Percentiles rank a stretch among this genome's conserved stretches.
These are phyloP conservation scores for Lepidothrix coronata DNA, from an alignment of 2,113 vertebrate genomes.

Conservation along the genomic window DNA sequence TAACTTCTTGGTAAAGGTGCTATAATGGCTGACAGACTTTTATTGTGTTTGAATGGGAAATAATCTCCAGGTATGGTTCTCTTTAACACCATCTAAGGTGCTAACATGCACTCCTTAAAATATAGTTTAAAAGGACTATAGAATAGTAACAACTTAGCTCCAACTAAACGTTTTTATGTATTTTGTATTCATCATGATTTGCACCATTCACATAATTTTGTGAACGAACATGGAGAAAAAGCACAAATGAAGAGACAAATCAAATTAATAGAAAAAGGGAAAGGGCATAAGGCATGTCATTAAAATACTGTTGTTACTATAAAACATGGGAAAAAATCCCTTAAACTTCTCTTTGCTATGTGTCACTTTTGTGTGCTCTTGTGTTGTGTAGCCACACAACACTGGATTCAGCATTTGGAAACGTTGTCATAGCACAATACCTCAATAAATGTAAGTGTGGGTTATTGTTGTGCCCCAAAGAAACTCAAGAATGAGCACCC, in stretches of 20 bases:
- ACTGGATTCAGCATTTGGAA: not conserved
- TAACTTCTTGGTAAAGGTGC: not conserved
- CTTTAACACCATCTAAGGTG: not conserved
- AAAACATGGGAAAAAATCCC: not conserved
- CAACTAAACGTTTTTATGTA: not conserved
- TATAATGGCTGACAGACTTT: not conserved
- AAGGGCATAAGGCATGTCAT: not conserved
- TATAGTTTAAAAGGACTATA: not conserved
- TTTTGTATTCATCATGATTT: not conserved
- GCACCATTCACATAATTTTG: not conserved
- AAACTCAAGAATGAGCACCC: not conserved
- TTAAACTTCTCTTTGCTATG: not conserved
- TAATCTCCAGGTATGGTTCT: not conserved
- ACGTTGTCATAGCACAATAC: rapidly evolving
- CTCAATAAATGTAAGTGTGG: not conserved
- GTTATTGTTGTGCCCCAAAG: not conserved
- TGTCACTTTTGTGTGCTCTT: not conserved
- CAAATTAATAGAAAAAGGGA: not conserved
- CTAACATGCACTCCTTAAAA: not conserved
- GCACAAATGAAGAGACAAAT: not conserved
- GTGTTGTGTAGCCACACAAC: not conserved
- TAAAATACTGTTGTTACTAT: not conserved
- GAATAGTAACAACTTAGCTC: not conserved
- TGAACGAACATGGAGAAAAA: not conserved
- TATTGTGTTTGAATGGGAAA: not conserved